Percentiles rank a stretch among this genome's conserved stretches.
phyloP scores from a whole-genome alignment of 23 tunicate species.

The Diplosoma virens region DNA sequence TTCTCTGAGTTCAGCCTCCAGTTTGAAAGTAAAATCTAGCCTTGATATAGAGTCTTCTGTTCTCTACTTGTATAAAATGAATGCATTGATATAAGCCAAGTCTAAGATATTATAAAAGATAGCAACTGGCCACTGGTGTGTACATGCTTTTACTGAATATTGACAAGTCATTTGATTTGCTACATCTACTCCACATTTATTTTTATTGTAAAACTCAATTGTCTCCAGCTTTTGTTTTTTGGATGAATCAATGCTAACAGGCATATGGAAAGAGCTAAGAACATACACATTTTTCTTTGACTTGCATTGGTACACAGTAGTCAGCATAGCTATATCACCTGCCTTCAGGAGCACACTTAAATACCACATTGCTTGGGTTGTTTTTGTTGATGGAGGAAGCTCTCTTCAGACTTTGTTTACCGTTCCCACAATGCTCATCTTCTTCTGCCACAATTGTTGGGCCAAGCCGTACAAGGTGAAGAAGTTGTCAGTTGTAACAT shows the following conservation, averaged over 20 bases:
- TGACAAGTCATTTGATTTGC: constrained; percentile 17
- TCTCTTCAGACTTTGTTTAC: constrained; percentile 24
- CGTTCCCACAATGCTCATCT: constrained; percentile 14
- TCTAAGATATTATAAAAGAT: constrained; percentile 2
- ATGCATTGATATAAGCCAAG: constrained; percentile 7
- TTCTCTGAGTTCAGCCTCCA: constrained; percentile 11
- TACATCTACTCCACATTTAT: constrained; percentile 14
- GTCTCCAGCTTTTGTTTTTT: constrained; percentile 25
- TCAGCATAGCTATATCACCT: constrained; percentile 20
- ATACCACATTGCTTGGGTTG: constrained; percentile 4
- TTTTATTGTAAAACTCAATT: constrained; percentile 11
- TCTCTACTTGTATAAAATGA: constrained; percentile 1
- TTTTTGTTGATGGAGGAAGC: constrained; percentile 32
- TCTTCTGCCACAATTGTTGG: constrained; percentile 11
- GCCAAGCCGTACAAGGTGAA: constrained; percentile 1
- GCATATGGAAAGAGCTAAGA: constrained; percentile 20
- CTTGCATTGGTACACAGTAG: constrained; percentile 32
- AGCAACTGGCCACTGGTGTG: constrained; percentile 9
- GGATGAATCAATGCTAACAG: constrained; percentile 8
- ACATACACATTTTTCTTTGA: constrained; percentile 18
- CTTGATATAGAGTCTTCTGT: constrained; percentile 12
- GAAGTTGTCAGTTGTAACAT: constrained; percentile 6
- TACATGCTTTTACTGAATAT: constrained; percentile 15
- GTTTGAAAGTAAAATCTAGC: constrained; percentile 10
- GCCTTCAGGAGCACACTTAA: constrained; percentile 31